Evolutionary conservation across 2,797 vertebrate genomes (phyloP), one percentile per base, ranked within the genome.

Genomic region (Potorous gilbertii): DNA sequence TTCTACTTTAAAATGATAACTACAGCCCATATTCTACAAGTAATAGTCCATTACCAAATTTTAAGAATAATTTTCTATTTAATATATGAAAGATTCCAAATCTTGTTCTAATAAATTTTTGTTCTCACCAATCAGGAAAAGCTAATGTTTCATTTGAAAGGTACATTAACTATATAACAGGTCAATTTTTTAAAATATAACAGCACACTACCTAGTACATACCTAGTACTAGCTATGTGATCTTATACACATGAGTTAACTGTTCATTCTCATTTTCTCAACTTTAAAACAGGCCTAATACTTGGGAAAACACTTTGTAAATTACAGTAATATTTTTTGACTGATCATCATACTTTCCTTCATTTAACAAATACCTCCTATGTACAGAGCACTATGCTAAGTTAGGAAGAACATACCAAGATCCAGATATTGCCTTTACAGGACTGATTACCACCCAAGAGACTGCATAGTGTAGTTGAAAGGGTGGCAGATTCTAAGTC

Each of bases 81-180:
- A 40, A 40, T 24, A 46, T 81, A 46, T 40, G n/a, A 93, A 96
- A 96, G 59, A 89, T 52, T 94, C 55, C 90, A 28, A 93, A 87
- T 95, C 95, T 57, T 74, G 89, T 91, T 90, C 27, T 92, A 66
- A 52, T 55, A 91, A 57, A 92, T n/a, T 54, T 54, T 24, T 34
- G 95, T 74, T 74, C 31, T 94, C 56, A 96, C 29, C 96, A 93
- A 93, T 93, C 91, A 50, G 93, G n/a, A 95, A 92, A 95, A 55
- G 55, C 92, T 95, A 92, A 94, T 94, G 90, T 95, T 95, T 94
- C 62, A 90, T 92, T 12, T 55, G 54, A 13, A 94, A 14, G 28
- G 59, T 92, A 56, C 91, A 90, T 13, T 93, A 54, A 95, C 92
- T 93, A 66, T 56, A 96, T 50, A 95, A 94, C 94, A 93, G 0